Base-by-base conservation (phyloP, 1,140 invertebrate species). In the Philopotamus ludificatus region DNA sequence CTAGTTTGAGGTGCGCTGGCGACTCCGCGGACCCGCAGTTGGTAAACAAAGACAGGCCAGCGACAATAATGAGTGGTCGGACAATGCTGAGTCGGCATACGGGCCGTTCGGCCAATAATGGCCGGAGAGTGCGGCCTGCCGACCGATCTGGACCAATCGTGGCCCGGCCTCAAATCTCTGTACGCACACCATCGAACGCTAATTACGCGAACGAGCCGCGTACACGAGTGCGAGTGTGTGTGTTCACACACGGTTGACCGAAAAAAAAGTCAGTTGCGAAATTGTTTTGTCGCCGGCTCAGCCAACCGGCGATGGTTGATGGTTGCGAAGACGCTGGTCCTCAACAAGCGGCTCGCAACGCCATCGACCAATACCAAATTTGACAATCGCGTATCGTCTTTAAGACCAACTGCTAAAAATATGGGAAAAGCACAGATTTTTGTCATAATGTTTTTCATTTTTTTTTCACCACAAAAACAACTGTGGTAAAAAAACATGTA, bases 21-120 rank as follows among this genome's bases (percentile, higher is more conserved):
- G 1, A 1, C 16, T n/a, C 2, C 10, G 41, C 22, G 42, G 21
- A 3, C 22, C 25, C 44, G 47, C 59, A 51, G 41, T 62, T 51
- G 60, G 60, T 51, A 62, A 62, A 62, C 45, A 62, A 50, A 53
- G 49, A 22, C 49, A 18, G 42, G 39, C 25, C 54, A 39, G 28
- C 44, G 47, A 47, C 18, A 47, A 60, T 60, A 60, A 60, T 60
- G 57, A 60, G 57, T 44, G 41, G 57, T n/a, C 41, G 42, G 12
- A 62, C 60, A 62, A 62, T 62, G 60, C 45, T 20, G 60, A 60
- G 57, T 60, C 42, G 50, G 60, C 60, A 50, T 51, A 62, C 60
- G 45, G 45, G 45, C 49, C 12, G 15, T 9, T 3, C 12, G 60
- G 34, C 60, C 60, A 62, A 62, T 62, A 62, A 62, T 62, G 60